Conservation (phyloP, 2,888 invertebrate genomes). For the Copidosoma aretas region DNA sequence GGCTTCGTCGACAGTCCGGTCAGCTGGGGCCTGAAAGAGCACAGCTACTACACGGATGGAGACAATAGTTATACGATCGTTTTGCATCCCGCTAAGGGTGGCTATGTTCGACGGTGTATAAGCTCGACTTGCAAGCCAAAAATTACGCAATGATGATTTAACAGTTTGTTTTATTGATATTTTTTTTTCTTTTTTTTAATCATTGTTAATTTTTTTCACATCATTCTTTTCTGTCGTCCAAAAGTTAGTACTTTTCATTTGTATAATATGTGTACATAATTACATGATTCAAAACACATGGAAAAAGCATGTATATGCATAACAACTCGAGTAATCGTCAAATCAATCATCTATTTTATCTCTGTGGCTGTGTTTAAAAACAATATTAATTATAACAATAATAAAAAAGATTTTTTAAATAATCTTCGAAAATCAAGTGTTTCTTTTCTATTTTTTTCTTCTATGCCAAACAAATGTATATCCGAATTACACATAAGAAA, state of each 20-base stretch:
- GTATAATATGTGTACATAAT: conserved; percentile 31
- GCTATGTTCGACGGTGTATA: conserved; percentile 54
- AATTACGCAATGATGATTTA: conserved; percentile 33
- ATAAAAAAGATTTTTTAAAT: conserved; percentile 38
- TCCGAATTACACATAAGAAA: not conserved
- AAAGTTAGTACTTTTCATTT: too few species aligned
- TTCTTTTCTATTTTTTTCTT: conserved; percentile 20
- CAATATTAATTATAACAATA: too few species aligned
- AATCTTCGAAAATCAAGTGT: conserved; percentile 26
- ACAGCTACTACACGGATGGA: conserved; percentile 63
- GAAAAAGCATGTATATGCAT: conserved; percentile 18
- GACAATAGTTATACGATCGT: conserved; percentile 65
- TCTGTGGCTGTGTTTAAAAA: conserved; percentile 31
- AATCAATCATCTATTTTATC: conserved; percentile 33
- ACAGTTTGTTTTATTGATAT: not conserved
- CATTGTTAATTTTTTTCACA: conserved; percentile 9
- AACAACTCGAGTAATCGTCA: conserved; percentile 18
- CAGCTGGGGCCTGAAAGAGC: conserved; percentile 63
- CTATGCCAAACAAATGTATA: conserved; percentile 1
- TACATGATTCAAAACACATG: conserved; percentile 25
- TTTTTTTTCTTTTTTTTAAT: conserved; percentile 19
- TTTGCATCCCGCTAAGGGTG: conserved; percentile 54
- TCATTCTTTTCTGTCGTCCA: conserved; percentile 15
- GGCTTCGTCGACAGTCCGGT: conserved; percentile 67
- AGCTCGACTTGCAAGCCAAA: conserved; percentile 59